These are phyloP conservation scores for Steinernema khuongi DNA, from an alignment of 1,140 invertebrate species.

Conservation along the genomic window DNA sequence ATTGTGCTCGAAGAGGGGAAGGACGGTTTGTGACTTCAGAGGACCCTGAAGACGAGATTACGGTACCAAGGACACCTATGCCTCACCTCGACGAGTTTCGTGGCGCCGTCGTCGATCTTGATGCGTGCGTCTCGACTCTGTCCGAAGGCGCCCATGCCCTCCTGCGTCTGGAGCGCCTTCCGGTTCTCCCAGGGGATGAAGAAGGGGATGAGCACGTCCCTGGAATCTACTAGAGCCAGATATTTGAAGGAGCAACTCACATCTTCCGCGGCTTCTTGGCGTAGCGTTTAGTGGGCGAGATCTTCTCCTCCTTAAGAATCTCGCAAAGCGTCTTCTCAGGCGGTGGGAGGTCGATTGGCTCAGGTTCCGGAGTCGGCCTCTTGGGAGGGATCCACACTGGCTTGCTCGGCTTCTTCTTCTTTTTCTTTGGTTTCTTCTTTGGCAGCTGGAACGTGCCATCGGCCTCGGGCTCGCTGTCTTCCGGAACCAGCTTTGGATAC, in stretches of 20 bases:
- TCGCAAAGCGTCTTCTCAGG: slow-evolving; percentile 17
- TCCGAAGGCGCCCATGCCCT: slow-evolving; percentile 24
- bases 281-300: slow-evolving; percentile 13
- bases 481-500: neutral
- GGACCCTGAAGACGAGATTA: neutral
- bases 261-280: slow-evolving; percentile 14
- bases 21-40: slow-evolving; percentile 9
- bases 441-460: neutral
- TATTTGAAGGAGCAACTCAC: neutral
- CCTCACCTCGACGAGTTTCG: neutral
- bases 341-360: slow-evolving; percentile 19
- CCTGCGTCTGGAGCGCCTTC: slow-evolving; percentile 12
- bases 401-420: slow-evolving; percentile 6
- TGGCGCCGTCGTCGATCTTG: slow-evolving; percentile 18
- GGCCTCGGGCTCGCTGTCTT: slow-evolving; percentile 1
- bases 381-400: slow-evolving; percentile 4
- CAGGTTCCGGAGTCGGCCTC: slow-evolving; percentile 3
- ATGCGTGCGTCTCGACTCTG: neutral
- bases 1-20: slow-evolving; percentile 15
- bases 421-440: neutral
- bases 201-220: slow-evolving; percentile 20
- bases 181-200: slow-evolving; percentile 24
- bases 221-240: neutral
- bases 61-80: neutral
- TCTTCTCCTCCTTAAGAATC: slow-evolving; percentile 18